Evolutionary conservation across 2,888 invertebrate species (phyloP).

Genomic region (Tenthredo amoena): DNA sequence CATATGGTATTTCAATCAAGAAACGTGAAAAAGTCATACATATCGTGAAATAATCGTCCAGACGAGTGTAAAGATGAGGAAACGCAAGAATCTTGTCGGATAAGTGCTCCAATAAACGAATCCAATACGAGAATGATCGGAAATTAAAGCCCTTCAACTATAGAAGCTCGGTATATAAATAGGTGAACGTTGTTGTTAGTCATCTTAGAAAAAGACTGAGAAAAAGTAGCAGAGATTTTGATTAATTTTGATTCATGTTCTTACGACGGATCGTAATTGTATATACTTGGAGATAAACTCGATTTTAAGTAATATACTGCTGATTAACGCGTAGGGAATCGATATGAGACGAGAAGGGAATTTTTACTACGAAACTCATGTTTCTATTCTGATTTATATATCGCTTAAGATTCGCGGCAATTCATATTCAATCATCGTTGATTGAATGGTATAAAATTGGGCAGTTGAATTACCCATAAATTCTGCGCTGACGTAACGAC

Average conservation of each 20-base stretch:
- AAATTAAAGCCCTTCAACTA: constrained; percentile 54
- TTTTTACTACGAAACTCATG: background rate
- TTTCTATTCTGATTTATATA: background rate
- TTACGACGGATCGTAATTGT: background rate
- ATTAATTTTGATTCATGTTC: background rate
- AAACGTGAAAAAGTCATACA: background rate
- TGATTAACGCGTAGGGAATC: background rate
- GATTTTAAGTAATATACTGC: background rate
- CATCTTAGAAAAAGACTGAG: background rate
- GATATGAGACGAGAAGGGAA: background rate
- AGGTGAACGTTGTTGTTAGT: background rate
- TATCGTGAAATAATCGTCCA: background rate
- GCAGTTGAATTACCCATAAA: background rate
- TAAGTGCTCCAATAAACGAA: background rate
- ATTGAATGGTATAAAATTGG: background rate
- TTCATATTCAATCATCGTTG: background rate
- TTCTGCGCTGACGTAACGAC: background rate
- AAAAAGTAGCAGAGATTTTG: background rate
- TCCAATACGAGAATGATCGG: constrained; percentile 46
- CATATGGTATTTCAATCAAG: background rate
- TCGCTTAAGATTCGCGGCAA: background rate
- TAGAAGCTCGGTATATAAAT: constrained; percentile 30
- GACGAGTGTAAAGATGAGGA: background rate
- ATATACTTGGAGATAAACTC: background rate
- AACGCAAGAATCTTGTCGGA: background rate